These are phyloP conservation scores for Prunella himalayana DNA, from an alignment of 2,113 vertebrate genomes.

Conservation along the genomic window DNA sequence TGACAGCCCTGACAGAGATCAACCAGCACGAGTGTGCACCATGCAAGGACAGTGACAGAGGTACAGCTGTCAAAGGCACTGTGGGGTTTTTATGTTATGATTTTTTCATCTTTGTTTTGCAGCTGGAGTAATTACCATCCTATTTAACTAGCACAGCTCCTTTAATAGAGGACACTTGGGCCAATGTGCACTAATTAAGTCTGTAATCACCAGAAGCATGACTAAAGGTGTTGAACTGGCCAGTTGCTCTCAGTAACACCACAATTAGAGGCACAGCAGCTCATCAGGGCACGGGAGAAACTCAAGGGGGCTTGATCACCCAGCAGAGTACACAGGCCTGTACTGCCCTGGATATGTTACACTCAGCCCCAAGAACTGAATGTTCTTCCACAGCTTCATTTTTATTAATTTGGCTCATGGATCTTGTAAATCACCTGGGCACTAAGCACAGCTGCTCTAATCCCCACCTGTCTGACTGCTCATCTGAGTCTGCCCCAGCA, in stretches of 20 bases:
- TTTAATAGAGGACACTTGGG: neutral
- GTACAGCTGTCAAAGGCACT: neutral
- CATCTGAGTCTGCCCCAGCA: neutral
- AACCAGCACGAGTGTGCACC: accelerated
- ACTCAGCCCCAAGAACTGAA: neutral
- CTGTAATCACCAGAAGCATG: neutral
- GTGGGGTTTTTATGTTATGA: neutral
- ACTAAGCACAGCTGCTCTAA: neutral
- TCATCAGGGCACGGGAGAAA: neutral
- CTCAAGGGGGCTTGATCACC: neutral
- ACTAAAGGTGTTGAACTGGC: neutral
- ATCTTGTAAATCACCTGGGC: neutral
- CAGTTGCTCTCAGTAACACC: accelerated
- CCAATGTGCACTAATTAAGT: constrained; percentile 7
- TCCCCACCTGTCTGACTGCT: neutral
- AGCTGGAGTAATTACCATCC: neutral
- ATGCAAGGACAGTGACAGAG: neutral
- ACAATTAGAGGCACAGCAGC: neutral
- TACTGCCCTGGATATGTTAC: neutral
- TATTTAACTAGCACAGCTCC: neutral
- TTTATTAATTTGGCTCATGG: neutral
- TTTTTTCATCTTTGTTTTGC: neutral
- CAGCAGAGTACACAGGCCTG: neutral
- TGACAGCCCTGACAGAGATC: neutral
- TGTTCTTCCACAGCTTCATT: neutral